Evolutionary conservation across 2,797 vertebrate species (phyloP).

Genomic region (Coilia nasus): DNA sequence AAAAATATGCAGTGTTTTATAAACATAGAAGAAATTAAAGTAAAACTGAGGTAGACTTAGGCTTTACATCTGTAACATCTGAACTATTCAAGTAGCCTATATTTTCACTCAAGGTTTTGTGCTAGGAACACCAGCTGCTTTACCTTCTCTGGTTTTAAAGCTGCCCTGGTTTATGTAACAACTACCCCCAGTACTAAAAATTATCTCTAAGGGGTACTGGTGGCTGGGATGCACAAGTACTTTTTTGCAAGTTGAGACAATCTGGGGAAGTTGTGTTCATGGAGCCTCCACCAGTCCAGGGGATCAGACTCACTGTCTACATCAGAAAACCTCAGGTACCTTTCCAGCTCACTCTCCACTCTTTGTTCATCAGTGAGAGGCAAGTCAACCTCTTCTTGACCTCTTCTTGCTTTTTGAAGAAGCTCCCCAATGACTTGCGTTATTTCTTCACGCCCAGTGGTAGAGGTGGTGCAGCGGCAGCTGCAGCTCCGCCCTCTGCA

Average conservation of each 20-base stretch:
- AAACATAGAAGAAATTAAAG: too few species aligned
- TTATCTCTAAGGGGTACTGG: conserved; percentile 32
- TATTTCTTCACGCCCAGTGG: background rate
- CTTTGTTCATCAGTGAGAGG: conserved; percentile 23
- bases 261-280: conserved; percentile 25
- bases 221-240: conserved; percentile 32
- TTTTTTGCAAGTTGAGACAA: background rate
- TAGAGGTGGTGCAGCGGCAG: background rate
- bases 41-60: too few species aligned
- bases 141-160: too few species aligned
- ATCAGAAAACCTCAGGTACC: conserved; percentile 28
- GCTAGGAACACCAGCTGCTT: too few species aligned
- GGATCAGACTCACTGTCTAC: conserved; percentile 27
- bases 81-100: too few species aligned
- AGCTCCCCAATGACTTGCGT: conserved; percentile 26
- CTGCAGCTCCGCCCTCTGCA: background rate
- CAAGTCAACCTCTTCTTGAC: conserved; percentile 19
- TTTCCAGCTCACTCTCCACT: conserved; percentile 32
- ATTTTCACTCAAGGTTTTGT: too few species aligned
- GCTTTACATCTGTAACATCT: too few species aligned
- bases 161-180: too few species aligned
- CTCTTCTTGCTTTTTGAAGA: conserved; percentile 20
- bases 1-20: too few species aligned
- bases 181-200: conserved; percentile 26
- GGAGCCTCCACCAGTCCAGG: too few species aligned